Conservation (phyloP, 1,140 invertebrate genomes). For the Pseudomyrmex cubaensis region DNA sequence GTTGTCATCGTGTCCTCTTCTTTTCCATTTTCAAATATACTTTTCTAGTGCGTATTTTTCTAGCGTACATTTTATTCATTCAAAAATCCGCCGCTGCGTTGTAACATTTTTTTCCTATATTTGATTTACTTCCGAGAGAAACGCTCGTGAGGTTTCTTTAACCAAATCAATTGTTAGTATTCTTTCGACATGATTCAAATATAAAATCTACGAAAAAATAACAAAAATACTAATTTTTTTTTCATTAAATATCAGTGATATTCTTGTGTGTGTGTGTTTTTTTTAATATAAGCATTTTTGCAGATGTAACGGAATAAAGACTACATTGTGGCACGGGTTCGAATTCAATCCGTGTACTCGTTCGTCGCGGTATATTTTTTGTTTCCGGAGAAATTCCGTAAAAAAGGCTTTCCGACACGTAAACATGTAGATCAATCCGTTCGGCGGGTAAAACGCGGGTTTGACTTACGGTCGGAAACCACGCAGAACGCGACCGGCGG, state of each 20-base stretch:
- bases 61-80: no score
- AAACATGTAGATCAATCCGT: slow-evolving; percentile 55
- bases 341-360: slow-evolving; percentile 35
- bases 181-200: not conserved
- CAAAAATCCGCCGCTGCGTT: no score
- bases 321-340: not conserved
- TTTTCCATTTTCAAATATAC: no score
- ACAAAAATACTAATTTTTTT: not conserved
- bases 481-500: slow-evolving; percentile 26
- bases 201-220: not conserved
- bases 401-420: slow-evolving; percentile 24
- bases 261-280: not conserved
- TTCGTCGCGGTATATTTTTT: not conserved
- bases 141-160: not conserved
- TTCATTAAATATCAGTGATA: not conserved
- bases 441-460: slow-evolving; percentile 41
- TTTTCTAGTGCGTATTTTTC: no score
- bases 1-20: not conserved
- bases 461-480: slow-evolving; percentile 55
- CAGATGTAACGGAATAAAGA: not conserved
- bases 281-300: not conserved
- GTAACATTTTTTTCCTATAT: no score
- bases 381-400: slow-evolving; percentile 3
- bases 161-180: not conserved
- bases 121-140: not conserved